These are phyloP conservation scores for Sepioteuthis lessoniana DNA, from an alignment of 2,888 invertebrate genomes.

Conservation along the genomic window DNA sequence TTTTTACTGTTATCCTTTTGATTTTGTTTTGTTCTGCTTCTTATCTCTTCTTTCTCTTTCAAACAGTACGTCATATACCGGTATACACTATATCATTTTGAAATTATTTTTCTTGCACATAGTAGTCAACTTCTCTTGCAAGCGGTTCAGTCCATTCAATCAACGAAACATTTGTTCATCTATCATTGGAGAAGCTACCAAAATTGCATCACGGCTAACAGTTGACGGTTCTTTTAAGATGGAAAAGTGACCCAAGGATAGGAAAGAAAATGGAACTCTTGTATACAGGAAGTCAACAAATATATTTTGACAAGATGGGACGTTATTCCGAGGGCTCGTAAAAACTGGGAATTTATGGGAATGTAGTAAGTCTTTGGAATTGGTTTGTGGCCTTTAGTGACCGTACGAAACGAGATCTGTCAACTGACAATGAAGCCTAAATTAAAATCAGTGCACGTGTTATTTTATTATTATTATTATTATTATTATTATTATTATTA, in stretches of 20 bases:
- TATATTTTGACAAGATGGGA: background rate
- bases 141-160: too few relatives aligned
- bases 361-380: conserved; percentile 4
- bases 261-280: background rate
- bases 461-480: background rate
- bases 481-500: background rate
- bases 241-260: background rate
- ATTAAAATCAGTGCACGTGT: background rate
- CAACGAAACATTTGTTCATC: background rate
- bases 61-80: too few relatives aligned
- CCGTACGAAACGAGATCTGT: background rate
- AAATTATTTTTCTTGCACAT: too few relatives aligned
- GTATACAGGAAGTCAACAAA: background rate
- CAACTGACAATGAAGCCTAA: conserved; percentile 21
- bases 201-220: background rate
- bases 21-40: too few relatives aligned
- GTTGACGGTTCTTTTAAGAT: background rate
- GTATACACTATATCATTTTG: too few relatives aligned
- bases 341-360: background rate
- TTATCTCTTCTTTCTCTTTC: too few relatives aligned
- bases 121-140: too few relatives aligned
- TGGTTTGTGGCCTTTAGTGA: background rate
- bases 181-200: background rate
- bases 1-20: too few relatives aligned
- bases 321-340: background rate